Evolutionary conservation across 2,113 vertebrate genomes (phyloP), one percentile per base, ranked within the genome.

Genomic region (Actenoides hombroni): DNA sequence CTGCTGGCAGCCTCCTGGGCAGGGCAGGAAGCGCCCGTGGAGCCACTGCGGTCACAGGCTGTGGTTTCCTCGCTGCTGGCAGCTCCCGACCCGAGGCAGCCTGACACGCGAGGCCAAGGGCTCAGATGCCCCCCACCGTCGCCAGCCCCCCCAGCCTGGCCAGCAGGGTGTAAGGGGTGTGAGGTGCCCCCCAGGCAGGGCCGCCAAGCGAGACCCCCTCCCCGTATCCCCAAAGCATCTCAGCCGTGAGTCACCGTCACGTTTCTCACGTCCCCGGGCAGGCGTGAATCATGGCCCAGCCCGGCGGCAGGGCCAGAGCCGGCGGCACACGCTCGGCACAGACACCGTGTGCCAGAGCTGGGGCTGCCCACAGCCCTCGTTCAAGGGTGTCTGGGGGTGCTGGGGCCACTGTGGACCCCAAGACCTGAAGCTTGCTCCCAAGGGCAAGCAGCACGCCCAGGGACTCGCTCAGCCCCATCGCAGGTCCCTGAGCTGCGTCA

Each of bases 221-320:
- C 85, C 67, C 1, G 0, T 29, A 53, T 57, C 63, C 92, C 87
- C 23, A 1, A 5, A 61, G 83, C 90, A 14, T 73, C 96, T 51
- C 63, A 19, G 54, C 90, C 31, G 94, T 97, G 96, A 97, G 95
- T 96, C 96, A 97, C 94, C 79, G 56, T 95, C 96, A 95, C 96
- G 94, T 97, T 95, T 95, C 95, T 95, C 92, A 96, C 95, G 88
- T 96, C 94, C 94, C 93, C 92, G 76, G 92, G 94, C 92, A 54
- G 92, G 88, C 80, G 92, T 95, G 95, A 96, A 92, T 96, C 96
- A 97, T 46, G 86, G 59, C 88, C 95, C 86, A 69, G 91, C 86
- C 88, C 75, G 11, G 88, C 88, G 39, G 88, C 92, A 61, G 40
- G 69, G 92, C 82, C 78, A 0, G 77, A 77, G 92, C 90, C 81